Evolutionary conservation across 2,888 invertebrate species (phyloP).

Genomic region (Idaea straminata): DNA sequence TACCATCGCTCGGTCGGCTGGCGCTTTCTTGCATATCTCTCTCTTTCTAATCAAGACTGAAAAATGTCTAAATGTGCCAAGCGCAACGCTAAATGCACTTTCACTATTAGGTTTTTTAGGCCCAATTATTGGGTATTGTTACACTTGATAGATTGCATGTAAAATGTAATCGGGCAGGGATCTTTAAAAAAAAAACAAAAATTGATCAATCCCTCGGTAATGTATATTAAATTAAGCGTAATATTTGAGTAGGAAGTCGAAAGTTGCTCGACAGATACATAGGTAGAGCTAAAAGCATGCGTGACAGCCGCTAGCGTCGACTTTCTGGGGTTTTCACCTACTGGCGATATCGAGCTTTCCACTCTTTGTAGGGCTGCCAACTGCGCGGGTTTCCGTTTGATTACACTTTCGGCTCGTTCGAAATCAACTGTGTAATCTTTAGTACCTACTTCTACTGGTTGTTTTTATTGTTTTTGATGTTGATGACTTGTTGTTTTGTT

Average conservation of each 20-base stretch:
- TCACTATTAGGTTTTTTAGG: slow-evolving; percentile 64
- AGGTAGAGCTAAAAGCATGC: slow-evolving; percentile 43
- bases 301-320: slow-evolving; percentile 44
- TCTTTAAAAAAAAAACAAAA: not conserved
- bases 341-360: slow-evolving; percentile 65
- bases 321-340: slow-evolving; percentile 65
- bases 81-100: slow-evolving; percentile 68
- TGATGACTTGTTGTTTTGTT: not conserved
- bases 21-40: slow-evolving; percentile 76
- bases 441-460: not conserved
- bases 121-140: not conserved
- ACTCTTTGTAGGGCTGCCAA: slow-evolving; percentile 44
- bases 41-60: slow-evolving; percentile 67
- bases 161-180: not conserved
- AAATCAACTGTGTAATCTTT: not conserved
- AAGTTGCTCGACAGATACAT: slow-evolving; percentile 21
- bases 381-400: slow-evolving; percentile 17
- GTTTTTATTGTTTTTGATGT: not conserved
- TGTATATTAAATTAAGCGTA: slow-evolving; percentile 14
- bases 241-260: slow-evolving; percentile 27
- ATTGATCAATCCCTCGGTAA: not conserved
- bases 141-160: not conserved
- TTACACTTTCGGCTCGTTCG: slow-evolving; percentile 1
- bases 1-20: slow-evolving; percentile 64
- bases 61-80: slow-evolving; percentile 69